Conservation (phyloP, 2,113 vertebrate species). For the Sylvia atricapilla region DNA sequence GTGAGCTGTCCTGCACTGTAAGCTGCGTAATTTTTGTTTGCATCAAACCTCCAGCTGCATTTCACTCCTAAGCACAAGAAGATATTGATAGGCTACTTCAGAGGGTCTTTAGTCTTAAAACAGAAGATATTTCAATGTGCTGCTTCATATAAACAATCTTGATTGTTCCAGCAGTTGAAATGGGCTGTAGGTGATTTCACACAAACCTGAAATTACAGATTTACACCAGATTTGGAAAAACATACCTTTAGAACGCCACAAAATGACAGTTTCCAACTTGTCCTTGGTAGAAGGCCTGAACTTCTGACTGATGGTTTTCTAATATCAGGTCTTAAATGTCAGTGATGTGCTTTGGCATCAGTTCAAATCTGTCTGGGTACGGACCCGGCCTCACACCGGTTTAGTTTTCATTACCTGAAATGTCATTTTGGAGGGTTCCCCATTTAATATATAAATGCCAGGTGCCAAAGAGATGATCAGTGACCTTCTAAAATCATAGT, state of each 20-base stretch:
- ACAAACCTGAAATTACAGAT: not conserved
- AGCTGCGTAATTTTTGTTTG: not conserved
- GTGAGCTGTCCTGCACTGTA: not conserved
- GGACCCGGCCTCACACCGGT: not conserved
- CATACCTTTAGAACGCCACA: not conserved
- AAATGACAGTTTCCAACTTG: not conserved
- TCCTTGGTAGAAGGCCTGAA: not conserved
- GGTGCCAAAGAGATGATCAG: constrained; percentile 15
- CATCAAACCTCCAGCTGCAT: not conserved
- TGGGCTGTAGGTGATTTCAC: not conserved
- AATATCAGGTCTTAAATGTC: constrained; percentile 10
- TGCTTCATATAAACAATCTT: not conserved
- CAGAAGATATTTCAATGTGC: not conserved
- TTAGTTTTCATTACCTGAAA: constrained; percentile 19
- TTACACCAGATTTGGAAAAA: not conserved
- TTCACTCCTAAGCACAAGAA: not conserved
- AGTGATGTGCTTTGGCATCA: not conserved
- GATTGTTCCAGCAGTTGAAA: not conserved
- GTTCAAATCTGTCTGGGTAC: not conserved
- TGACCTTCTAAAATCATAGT: constrained; percentile 23
- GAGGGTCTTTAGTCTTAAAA: not conserved
- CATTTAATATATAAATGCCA: constrained; percentile 39
- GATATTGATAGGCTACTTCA: not conserved
- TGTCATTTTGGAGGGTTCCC: constrained; percentile 9
- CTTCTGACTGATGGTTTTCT: not conserved